A percentile compares a stretch with the other conserved stretches of the same genome.
These are phyloP conservation scores for Tichodroma muraria DNA, from an alignment of 2,113 vertebrate species.

Conservation along the genomic window DNA sequence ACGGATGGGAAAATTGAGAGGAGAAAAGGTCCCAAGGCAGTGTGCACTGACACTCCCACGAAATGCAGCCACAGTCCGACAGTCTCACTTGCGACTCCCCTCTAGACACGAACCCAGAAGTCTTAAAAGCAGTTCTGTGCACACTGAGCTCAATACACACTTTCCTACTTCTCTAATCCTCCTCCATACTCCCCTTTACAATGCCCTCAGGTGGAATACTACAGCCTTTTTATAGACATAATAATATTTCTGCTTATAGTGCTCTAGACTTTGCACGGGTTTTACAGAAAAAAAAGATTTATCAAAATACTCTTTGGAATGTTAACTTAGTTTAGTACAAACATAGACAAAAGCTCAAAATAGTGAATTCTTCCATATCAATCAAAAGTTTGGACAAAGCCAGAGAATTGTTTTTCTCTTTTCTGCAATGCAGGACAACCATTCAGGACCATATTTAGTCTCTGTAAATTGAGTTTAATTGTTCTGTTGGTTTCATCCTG, in stretches of 20 bases:
- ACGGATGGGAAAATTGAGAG: rapidly evolving
- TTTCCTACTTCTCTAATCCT: neutral
- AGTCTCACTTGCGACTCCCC: neutral
- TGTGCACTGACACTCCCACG: rapidly evolving
- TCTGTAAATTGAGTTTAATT: neutral
- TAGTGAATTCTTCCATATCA: neutral
- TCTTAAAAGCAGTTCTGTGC: neutral
- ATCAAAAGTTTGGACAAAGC: neutral
- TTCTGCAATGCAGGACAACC: neutral
- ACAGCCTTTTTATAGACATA: neutral
- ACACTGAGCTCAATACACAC: neutral
- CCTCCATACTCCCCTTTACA: neutral
- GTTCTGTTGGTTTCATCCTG: neutral
- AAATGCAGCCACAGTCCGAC: neutral
- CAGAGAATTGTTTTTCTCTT: neutral
- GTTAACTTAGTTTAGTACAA: neutral
- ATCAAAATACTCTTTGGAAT: neutral
- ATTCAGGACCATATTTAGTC: neutral
- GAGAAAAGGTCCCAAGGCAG: no score
- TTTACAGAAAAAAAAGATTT: neutral
- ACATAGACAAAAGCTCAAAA: neutral
- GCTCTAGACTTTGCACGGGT: neutral
- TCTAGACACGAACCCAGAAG: neutral
- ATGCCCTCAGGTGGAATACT: neutral
- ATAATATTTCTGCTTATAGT: neutral